phyloP scores from a whole-genome alignment of 1,140 invertebrate genomes.

The Ptiloglossa arizonensis region DNA sequence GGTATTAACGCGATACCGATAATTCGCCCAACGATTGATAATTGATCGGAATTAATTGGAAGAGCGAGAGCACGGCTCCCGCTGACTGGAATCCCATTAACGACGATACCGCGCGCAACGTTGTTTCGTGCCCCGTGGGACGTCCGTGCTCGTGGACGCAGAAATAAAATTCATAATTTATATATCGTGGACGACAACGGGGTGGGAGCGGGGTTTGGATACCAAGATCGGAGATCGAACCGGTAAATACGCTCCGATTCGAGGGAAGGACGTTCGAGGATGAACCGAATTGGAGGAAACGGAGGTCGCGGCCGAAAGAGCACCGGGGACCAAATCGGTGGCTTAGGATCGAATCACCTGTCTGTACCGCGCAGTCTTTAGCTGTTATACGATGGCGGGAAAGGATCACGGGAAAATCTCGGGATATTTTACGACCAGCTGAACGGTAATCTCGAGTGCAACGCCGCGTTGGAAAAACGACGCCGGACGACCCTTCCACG shows the following conservation, averaged over 20 bases:
- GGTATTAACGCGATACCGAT: conserved; percentile 23
- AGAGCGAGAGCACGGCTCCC: not conserved
- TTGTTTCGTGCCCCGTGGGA: too few species aligned
- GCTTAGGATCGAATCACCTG: conserved; percentile 29
- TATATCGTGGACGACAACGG: not conserved
- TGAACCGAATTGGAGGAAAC: not conserved
- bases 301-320: not conserved
- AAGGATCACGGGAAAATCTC: conserved; percentile 59
- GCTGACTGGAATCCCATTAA: not conserved
- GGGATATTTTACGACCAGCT: conserved; percentile 55
- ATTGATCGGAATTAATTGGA: conserved; percentile 20
- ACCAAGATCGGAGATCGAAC: not conserved
- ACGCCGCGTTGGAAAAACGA: conserved; percentile 5
- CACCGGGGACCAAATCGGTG: conserved; percentile 25
- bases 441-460: conserved; percentile 39
- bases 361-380: conserved; percentile 16
- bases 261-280: not conserved
- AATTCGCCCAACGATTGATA: conserved; percentile 23
- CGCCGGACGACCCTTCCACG: not conserved
- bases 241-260: not conserved
- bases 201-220: too few species aligned
- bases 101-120: not conserved
- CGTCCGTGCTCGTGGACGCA: not conserved
- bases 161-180: not conserved
- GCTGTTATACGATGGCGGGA: conserved; percentile 43